Conservation (phyloP, 2,797 vertebrate species). For the Tamandua tetradactyla region DNA sequence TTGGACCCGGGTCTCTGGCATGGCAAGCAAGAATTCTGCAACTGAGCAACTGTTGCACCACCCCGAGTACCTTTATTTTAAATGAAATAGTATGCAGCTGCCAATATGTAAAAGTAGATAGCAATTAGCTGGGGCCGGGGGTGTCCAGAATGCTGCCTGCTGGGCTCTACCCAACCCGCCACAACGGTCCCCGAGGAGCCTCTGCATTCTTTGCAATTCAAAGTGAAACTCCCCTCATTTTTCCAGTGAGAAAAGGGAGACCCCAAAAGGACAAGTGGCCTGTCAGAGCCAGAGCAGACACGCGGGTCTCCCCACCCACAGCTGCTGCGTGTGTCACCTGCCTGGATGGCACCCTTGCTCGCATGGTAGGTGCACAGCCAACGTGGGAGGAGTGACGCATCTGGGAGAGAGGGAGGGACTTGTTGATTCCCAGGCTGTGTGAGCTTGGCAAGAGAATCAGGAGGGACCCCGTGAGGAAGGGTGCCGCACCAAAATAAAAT, state of each 20-base stretch:
- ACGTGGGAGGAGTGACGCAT: rapidly evolving
- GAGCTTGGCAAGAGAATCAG: neutral
- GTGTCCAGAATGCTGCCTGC: neutral
- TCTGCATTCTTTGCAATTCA: conserved; percentile 2
- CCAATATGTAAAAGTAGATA: neutral
- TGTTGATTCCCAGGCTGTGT: neutral
- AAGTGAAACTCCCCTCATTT: neutral
- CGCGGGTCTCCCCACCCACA: neutral
- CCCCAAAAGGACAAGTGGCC: neutral
- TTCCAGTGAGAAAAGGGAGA: neutral
- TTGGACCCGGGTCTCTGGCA: too few species aligned
- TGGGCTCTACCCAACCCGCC: neutral
- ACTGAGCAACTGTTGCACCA: too few species aligned
- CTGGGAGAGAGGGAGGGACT: neutral
- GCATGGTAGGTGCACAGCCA: neutral
- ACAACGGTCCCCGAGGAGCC: neutral
- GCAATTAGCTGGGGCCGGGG: neutral
- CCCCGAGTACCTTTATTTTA: neutral
- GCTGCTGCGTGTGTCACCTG: neutral
- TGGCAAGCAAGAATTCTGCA: too few species aligned
- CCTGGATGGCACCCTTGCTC: neutral
- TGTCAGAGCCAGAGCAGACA: neutral
- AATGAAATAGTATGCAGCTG: neutral
- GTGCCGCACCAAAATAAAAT: conserved; percentile 79
- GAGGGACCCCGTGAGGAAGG: neutral